phyloP scores from a whole-genome alignment of 2,888 invertebrate species.

The Muschampia plurimacula region DNA sequence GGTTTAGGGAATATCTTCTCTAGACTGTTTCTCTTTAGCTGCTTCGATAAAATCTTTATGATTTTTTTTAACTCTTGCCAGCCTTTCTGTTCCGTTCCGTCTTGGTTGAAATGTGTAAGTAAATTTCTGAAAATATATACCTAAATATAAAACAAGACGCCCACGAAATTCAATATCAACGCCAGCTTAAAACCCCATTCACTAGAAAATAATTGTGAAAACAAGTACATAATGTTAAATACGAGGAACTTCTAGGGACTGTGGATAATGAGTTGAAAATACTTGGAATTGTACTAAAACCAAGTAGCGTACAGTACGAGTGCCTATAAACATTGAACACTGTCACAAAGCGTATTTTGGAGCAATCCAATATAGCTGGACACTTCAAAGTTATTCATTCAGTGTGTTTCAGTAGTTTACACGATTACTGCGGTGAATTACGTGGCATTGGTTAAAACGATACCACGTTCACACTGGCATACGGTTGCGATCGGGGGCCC shows the following conservation, averaged over 20 bases:
- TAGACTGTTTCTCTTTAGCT: too few species aligned
- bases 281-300: conserved; percentile 58
- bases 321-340: conserved; percentile 26
- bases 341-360: conserved; percentile 49
- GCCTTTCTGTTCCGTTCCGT: too few species aligned
- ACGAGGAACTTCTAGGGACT: conserved; percentile 24
- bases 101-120: too few species aligned
- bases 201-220: conserved; percentile 19
- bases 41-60: too few species aligned
- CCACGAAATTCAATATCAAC: conserved; percentile 17
- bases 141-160: conserved; percentile 3
- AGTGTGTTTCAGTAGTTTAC: not conserved
- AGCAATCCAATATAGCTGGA: conserved; percentile 27
- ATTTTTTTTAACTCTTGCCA: too few species aligned
- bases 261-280: conserved; percentile 15
- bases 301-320: conserved; percentile 41
- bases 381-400: conserved; percentile 18
- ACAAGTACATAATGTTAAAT: conserved; percentile 13
- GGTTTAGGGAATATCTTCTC: too few species aligned
- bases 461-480: conserved; percentile 47
- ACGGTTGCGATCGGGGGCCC: conserved; percentile 63
- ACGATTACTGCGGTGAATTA: conserved; percentile 40
- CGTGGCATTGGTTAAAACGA: conserved; percentile 39
- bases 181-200: conserved; percentile 3
- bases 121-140: not conserved